Evolutionary conservation across 2,888 invertebrate genomes (phyloP).

Genomic region (Erannis defoliaria): DNA sequence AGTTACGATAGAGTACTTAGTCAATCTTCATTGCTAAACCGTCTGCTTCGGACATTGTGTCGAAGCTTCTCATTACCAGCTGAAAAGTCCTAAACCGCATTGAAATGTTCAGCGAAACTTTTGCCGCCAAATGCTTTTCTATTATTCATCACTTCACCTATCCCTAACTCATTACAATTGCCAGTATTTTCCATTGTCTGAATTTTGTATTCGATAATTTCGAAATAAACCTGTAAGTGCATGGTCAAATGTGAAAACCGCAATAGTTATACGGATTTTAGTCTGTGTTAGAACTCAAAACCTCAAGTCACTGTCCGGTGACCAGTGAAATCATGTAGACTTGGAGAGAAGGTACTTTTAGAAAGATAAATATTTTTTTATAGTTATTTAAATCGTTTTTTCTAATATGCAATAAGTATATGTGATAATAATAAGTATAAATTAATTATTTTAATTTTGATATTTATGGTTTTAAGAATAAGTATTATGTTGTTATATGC

Average conservation of each 20-base stretch:
- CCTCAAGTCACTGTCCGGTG: constrained; percentile 10
- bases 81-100: constrained; percentile 46
- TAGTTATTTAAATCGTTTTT: too few relatives aligned
- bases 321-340: not conserved
- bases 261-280: constrained; percentile 63
- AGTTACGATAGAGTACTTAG: too few relatives aligned
- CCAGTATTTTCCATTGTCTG: constrained; percentile 72
- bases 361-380: too few relatives aligned
- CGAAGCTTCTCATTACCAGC: constrained; percentile 6
- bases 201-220: constrained; percentile 72
- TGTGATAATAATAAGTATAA: too few relatives aligned
- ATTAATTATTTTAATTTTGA: too few relatives aligned
- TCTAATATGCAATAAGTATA: too few relatives aligned
- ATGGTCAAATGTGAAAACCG: constrained; percentile 70
- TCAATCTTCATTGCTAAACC: constrained; percentile 12
- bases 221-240: constrained; percentile 71
- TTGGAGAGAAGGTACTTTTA: too few relatives aligned
- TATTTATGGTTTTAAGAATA: too few relatives aligned
- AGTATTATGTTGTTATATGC: too few relatives aligned
- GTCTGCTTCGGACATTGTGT: not conserved
- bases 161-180: constrained; percentile 70
- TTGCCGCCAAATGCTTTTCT: constrained; percentile 55
- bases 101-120: constrained; percentile 56
- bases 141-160: constrained; percentile 75
- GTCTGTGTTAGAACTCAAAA: constrained; percentile 38